phyloP scores from a whole-genome alignment of 1,140 invertebrate genomes.

The Apis cerana region DNA sequence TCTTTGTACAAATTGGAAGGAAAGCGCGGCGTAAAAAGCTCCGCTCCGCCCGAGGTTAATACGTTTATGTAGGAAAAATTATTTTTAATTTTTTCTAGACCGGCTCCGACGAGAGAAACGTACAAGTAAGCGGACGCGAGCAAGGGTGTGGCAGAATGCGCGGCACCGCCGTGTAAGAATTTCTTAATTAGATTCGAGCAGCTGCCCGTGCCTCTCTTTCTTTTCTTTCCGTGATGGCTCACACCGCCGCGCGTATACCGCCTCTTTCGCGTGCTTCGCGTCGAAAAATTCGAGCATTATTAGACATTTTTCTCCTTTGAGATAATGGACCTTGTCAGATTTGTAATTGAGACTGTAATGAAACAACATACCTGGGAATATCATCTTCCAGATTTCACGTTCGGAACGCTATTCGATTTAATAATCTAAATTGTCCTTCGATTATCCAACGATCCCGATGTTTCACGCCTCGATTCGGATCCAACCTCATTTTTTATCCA shows the following conservation, averaged over 20 bases:
- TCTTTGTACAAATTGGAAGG: conserved; percentile 68
- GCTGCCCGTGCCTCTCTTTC: conserved; percentile 52
- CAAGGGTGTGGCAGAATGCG: conserved; percentile 45
- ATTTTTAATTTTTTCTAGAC: conserved; percentile 73
- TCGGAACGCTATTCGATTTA: too few relatives aligned
- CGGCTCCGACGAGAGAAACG: conserved; percentile 39
- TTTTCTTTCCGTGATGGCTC: conserved; percentile 42
- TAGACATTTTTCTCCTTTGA: conserved; percentile 36
- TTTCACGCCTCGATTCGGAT: too few relatives aligned
- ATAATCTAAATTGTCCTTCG: too few relatives aligned
- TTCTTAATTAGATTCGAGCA: conserved; percentile 74
- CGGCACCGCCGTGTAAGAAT: conserved; percentile 70
- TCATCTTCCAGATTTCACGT: neutral
- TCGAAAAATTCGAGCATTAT: conserved; percentile 55
- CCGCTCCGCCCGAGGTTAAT: conserved; percentile 63
- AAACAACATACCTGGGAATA: neutral
- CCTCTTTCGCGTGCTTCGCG: neutral
- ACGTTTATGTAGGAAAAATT: conserved; percentile 72
- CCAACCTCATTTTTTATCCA: too few relatives aligned
- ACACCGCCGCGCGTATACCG: neutral
- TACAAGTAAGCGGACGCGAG: conserved; percentile 1
- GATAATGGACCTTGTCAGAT: conserved; percentile 20
- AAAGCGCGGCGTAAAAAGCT: conserved; percentile 53
- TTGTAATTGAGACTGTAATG: conserved; percentile 9
- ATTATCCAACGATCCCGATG: too few relatives aligned